phyloP scores from a whole-genome alignment of 2,888 invertebrate genomes.

The Orthosia cruda region DNA sequence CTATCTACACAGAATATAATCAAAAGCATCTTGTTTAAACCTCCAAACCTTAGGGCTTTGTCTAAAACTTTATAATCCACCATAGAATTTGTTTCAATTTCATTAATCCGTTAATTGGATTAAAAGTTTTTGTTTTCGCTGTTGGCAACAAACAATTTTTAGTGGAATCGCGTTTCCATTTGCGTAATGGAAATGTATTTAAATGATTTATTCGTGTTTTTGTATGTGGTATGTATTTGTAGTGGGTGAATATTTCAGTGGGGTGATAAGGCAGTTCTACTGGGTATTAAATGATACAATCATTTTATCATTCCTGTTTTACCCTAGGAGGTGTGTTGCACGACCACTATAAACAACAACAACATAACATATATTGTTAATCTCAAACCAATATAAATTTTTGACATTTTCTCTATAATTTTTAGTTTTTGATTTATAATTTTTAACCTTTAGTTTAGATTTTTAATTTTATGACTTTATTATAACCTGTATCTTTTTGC shows the following conservation, averaged over 20 bases:
- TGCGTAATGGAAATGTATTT: conserved; percentile 12
- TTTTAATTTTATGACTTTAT: too few species aligned
- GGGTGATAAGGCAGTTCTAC: background rate
- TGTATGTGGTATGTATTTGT: conserved; percentile 16
- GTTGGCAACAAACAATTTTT: conserved; percentile 23
- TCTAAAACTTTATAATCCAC: conserved; percentile 28
- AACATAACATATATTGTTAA: too few species aligned
- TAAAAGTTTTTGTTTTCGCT: conserved; percentile 31
- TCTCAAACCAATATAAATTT: too few species aligned
- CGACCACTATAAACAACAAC: too few species aligned
- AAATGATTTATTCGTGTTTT: conserved; percentile 37
- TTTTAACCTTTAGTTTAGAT: too few species aligned
- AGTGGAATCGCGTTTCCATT: conserved; percentile 32
- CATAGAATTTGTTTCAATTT: conserved; percentile 46
- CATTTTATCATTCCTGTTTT: background rate
- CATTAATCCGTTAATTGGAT: conserved; percentile 52
- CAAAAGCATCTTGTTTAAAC: conserved; percentile 18
- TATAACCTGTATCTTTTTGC: too few species aligned
- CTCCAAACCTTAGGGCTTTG: conserved; percentile 23
- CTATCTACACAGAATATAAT: conserved; percentile 22
- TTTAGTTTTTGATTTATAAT: too few species aligned
- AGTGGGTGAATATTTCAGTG: background rate
- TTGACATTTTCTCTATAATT: too few species aligned
- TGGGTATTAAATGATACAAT: too few species aligned
- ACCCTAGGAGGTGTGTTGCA: background rate